phyloP scores from a whole-genome alignment of 2,888 invertebrate genomes.

The Lochmaea capreae region DNA sequence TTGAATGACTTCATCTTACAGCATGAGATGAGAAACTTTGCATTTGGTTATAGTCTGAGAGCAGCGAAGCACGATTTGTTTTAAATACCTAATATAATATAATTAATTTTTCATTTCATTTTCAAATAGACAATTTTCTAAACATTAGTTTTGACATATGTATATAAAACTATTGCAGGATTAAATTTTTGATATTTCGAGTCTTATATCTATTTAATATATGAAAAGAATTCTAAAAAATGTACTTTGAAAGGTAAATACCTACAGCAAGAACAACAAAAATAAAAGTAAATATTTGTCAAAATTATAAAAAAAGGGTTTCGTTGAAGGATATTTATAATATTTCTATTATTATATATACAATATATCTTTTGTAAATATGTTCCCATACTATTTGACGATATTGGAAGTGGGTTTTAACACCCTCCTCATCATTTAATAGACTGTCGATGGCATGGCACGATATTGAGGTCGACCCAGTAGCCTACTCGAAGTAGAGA shows the following conservation, averaged over 20 bases:
- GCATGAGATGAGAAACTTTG: conserved; percentile 36
- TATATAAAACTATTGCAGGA: too few relatives aligned
- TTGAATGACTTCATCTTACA: conserved; percentile 32
- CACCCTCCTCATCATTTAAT: conserved; percentile 52
- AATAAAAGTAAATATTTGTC: too few relatives aligned
- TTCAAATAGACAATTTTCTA: too few relatives aligned
- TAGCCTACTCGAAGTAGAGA: conserved; percentile 57
- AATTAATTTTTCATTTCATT: background rate
- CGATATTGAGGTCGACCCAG: conserved; percentile 60
- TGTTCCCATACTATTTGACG: conserved; percentile 35
- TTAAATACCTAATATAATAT: too few relatives aligned
- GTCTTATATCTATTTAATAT: too few relatives aligned
- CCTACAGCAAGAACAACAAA: too few relatives aligned
- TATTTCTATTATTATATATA: background rate
- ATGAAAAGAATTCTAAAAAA: too few relatives aligned
- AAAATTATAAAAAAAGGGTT: too few relatives aligned
- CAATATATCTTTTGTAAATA: background rate
- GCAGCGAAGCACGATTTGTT: conserved; percentile 28
- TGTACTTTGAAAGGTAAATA: too few relatives aligned
- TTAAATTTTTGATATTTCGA: too few relatives aligned
- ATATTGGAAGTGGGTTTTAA: conserved; percentile 30
- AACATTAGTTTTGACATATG: too few relatives aligned
- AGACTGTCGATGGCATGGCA: conserved; percentile 58
- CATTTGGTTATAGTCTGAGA: conserved; percentile 35
- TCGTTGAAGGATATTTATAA: background rate